Base-by-base conservation (phyloP, 2,113 vertebrate genomes). In the Cryptotis parvus region DNA sequence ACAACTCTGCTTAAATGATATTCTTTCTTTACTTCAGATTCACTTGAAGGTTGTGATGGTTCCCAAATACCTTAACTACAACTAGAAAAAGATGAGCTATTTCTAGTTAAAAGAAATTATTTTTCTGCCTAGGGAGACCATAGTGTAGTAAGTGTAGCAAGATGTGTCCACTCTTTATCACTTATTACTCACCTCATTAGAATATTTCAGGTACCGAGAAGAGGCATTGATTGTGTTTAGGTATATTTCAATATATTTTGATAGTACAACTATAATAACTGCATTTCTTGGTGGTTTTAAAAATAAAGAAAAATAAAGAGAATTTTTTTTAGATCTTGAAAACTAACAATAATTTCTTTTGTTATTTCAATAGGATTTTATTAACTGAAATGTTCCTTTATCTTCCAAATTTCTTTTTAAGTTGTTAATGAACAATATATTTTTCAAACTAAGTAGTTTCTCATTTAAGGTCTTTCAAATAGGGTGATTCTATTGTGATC, bases 391-490 rank as follows among this genome's bases (percentile, higher is more conserved):
- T 10, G 65, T 89, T 91, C 15, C 1, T 91, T 85, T 24, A 9
- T 78, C 61, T 90, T 91, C 70, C 41, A 87, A 78, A 91, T 93
- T 95, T 94, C 27, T 82, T 93, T 85, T 93, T 68, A 95, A 91
- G 49, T 20, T 77, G 10, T 77, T 83, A 91, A 93, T 93, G 18
- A 18, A 89, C 26, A 92, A n/a, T 24, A 61, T 14, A 72, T 49
- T 90, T 83, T 80, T 80, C 37, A 81, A 95, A 69, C 33, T 80
- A 24, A 45, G 4, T 45, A 20, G 66, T 87, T 93, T 94, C 41
- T 91, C 9, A 84, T 80, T 68, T 83, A 91, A 55, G 27, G n/a
- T 41, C 9, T 84, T n/a, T 4, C 45, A 65, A 84, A 4, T 43
- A 16, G 61, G 45, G 22, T 55, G 77, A 92, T 94, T 86, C 5